Base-by-base conservation (phyloP, 2,113 vertebrate genomes). In the Cynopterus brachyotis region DNA sequence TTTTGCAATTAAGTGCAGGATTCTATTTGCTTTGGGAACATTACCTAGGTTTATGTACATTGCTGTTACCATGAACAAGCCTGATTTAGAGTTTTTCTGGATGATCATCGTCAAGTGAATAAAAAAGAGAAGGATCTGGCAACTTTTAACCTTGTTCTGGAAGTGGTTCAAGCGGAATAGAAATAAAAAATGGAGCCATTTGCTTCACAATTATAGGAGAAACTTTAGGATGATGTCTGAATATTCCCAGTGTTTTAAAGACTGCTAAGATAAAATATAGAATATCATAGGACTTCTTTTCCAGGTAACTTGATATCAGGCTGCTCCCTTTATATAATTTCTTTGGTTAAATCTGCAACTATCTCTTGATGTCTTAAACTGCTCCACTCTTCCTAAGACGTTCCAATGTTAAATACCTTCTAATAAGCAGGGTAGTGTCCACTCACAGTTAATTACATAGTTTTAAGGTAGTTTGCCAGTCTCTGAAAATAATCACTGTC, bases 131-230 rank as follows among this genome's bases (percentile, higher is more conserved):
- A 98, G 98, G 94, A 97, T 98, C 94, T 98, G 99, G 92, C 78
- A 98, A 81, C 97, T 98, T 97, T 96, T 95, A 99, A 98, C 97
- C 96, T 96, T 19, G 53, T 97, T 94, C 96, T 99, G 97, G 97
- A 99, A 95, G 81, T 98, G 62, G 89, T 98, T 97, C 98, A 98
- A 98, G 85, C 78, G 98, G 98, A 97, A 97, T 87, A 93, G 98
- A 99, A 93, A 98, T 86, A 97, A 98, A 97, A 98, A 98, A 97
- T 97, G 98, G 96, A 98, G 84, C 5, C 16, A 20, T 50, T 84
- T 87, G 72, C 20, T 70, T 24, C 22, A 22, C 47, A 72, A 76
- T 64, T 96, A 9, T 47, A 78, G 32, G 67, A 75, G 55, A 92
- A 32, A 60, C 4, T 60, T 82, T 30, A 30, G 32, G 47, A n/a